A percentile compares a stretch with the other conserved stretches of the same genome.
phyloP scores from a whole-genome alignment of 2,113 vertebrate species.

The Megaceryle torquata region DNA sequence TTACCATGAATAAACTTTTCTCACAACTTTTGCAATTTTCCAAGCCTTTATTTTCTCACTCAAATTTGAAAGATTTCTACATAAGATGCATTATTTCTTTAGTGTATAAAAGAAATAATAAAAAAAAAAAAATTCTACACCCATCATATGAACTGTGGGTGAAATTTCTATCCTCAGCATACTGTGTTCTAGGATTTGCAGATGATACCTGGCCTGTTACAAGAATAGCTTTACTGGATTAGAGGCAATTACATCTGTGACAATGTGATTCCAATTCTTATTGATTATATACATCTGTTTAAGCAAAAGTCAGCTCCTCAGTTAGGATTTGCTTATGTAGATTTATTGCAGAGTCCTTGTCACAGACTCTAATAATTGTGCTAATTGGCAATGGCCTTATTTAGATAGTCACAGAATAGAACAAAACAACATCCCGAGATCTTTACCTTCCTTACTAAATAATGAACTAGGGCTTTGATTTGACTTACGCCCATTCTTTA shows the following conservation, averaged over 20 bases:
- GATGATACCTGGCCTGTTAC: background rate
- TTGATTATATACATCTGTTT: background rate
- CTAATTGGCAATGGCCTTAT: slow-evolving; percentile 29
- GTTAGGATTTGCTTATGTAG: background rate
- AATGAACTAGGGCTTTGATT: background rate
- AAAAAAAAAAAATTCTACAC: background rate
- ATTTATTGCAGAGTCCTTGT: background rate
- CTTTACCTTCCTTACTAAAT: background rate
- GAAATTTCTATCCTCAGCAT: background rate
- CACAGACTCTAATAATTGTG: background rate
- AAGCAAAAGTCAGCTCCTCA: background rate
- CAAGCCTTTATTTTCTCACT: slow-evolving; percentile 3
- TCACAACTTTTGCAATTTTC: slow-evolving; percentile 26
- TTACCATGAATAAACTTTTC: slow-evolving; percentile 47
- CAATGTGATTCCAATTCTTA: background rate
- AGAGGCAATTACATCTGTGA: background rate
- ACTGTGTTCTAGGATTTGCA: background rate
- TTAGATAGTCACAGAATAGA: background rate
- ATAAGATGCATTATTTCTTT: background rate
- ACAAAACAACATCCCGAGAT: background rate
- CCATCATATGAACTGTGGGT: background rate
- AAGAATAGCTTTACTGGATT: background rate
- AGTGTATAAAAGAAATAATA: background rate
- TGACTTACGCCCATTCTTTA: background rate
- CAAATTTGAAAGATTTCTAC: background rate